These are phyloP conservation scores for Arrhamphus sclerolepis DNA, from an alignment of 2,797 vertebrate genomes.

Conservation along the genomic window DNA sequence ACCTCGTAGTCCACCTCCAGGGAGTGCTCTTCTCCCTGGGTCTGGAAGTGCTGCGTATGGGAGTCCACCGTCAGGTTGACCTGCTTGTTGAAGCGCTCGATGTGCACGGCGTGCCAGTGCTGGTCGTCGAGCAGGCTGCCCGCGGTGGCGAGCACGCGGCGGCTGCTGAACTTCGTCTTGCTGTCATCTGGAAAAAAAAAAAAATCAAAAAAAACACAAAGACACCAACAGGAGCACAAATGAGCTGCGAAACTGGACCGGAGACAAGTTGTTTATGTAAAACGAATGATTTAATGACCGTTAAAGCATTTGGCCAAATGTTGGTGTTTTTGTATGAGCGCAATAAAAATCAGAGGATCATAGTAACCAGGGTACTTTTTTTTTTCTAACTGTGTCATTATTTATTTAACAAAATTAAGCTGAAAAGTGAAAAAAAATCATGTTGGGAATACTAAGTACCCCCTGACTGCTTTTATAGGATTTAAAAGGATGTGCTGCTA, in stretches of 20 bases:
- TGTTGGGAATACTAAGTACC: no score
- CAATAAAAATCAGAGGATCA: no score
- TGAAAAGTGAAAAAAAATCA: no score
- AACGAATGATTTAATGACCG: no score
- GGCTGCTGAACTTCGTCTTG: constrained; percentile 83
- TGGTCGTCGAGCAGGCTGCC: constrained; percentile 96
- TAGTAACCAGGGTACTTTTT: no score
- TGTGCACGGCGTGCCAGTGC: constrained; percentile 94
- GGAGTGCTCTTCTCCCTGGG: constrained; percentile 89
- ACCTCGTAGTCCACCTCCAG: constrained; percentile 97
- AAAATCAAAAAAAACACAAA: constrained; percentile 1
- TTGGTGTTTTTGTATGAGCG: no score
- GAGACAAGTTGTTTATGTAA: no score
- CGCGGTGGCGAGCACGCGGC: constrained; percentile 83
- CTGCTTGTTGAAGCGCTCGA: constrained; percentile 94
- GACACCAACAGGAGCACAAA: neutral
- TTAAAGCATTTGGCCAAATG: no score
- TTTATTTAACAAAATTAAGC: no score
- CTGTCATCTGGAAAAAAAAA: constrained; percentile 83
- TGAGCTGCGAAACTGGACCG: constrained; percentile 6
- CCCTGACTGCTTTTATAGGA: no score
- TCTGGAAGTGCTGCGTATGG: constrained; percentile 90
- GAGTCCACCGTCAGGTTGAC: constrained; percentile 95
- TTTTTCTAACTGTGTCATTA: no score
- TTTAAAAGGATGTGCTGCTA: no score